Conservation (phyloP, 2,113 vertebrate species). For the Entomyzon cyanotis region DNA sequence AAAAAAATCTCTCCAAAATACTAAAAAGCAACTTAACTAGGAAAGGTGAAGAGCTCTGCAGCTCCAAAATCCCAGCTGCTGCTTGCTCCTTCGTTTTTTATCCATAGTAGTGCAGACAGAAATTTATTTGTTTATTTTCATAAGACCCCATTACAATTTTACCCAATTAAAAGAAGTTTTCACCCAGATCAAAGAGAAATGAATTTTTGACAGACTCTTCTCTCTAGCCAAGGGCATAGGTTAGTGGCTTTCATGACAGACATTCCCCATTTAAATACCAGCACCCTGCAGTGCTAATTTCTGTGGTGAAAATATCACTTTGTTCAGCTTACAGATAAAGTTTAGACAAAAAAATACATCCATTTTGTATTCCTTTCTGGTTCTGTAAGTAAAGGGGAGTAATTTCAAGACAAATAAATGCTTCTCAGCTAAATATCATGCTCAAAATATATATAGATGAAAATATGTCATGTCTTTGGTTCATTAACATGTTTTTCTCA, state of each 20-base stretch:
- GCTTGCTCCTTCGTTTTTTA: neutral
- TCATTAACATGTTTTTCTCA: neutral
- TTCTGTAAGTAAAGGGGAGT: neutral
- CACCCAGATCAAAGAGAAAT: neutral
- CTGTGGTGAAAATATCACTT: neutral
- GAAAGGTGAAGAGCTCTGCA: neutral
- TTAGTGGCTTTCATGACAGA: neutral
- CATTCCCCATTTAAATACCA: neutral
- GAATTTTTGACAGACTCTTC: neutral
- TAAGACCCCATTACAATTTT: neutral
- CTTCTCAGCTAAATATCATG: neutral
- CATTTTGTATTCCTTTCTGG: neutral
- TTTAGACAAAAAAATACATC: neutral
- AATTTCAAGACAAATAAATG: neutral
- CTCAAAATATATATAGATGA: neutral
- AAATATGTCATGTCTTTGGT: neutral
- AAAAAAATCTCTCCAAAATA: neutral
- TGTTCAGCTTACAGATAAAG: neutral
- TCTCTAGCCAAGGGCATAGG: neutral
- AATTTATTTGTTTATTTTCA: neutral
- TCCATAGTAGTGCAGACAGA: neutral
- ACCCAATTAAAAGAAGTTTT: neutral
- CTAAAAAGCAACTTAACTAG: neutral
- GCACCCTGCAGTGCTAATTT: neutral
- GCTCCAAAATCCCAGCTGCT: neutral